phyloP scores from a whole-genome alignment of 2,113 vertebrate species.

The Coptodon rendalli region DNA sequence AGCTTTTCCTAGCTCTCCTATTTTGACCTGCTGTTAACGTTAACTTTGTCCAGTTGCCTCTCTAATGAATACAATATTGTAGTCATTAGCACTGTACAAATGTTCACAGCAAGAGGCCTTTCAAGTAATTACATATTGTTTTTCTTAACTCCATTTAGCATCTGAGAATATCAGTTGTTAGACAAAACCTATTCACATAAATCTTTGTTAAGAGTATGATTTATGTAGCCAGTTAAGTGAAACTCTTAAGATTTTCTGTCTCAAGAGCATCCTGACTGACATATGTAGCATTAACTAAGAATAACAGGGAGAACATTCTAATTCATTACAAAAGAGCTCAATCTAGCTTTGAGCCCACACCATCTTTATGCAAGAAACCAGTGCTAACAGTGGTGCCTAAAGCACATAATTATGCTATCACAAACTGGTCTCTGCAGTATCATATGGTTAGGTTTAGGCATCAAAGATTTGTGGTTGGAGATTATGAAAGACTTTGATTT shows the following conservation, averaged over 20 bases:
- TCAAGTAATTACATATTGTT: neutral
- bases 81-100: neutral
- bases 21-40: neutral
- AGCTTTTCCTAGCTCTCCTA: neutral
- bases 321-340: neutral
- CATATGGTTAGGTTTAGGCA: neutral
- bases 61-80: neutral
- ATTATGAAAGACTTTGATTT: neutral
- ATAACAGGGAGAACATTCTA: neutral
- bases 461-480: neutral
- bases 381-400: neutral
- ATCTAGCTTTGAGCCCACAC: neutral
- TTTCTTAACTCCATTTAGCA: neutral
- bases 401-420: neutral
- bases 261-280: neutral
- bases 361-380: neutral
- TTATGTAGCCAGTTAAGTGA: neutral
- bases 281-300: neutral
- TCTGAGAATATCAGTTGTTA: neutral
- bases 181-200: neutral
- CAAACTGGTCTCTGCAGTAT: neutral
- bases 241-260: neutral
- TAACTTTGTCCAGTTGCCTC: neutral
- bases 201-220: neutral
- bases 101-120: neutral